Conservation (phyloP, 2,113 vertebrate genomes). For the Typhlomys cinereus region DNA sequence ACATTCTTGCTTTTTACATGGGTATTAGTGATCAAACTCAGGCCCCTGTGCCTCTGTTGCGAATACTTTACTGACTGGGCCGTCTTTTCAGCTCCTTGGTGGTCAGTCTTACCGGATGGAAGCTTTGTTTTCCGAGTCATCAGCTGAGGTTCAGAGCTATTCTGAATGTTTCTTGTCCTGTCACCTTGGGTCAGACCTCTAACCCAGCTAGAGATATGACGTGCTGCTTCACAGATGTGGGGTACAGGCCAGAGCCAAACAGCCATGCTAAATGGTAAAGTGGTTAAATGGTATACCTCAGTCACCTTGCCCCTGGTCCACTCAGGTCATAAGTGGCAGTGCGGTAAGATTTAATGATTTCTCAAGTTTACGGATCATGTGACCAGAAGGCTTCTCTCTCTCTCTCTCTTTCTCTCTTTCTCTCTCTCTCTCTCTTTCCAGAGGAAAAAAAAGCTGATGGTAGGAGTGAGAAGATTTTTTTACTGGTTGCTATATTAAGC, state of each 20-base stretch:
- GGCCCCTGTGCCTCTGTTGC: not conserved
- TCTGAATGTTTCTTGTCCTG: not conserved
- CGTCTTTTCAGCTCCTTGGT: too few relatives aligned
- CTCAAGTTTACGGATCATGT: not conserved
- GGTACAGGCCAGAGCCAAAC: not conserved
- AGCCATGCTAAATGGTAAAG: not conserved
- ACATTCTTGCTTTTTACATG: not conserved
- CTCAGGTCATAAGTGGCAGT: not conserved
- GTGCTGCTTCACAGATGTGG: not conserved
- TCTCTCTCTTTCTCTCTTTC: too few relatives aligned
- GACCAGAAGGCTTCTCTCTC: not conserved
- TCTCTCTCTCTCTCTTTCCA: slow-evolving; percentile 10
- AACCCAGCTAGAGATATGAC: too few relatives aligned
- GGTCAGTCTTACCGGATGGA: not conserved
- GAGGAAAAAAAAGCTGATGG: not conserved
- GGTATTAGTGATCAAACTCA: not conserved
- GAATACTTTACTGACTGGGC: too few relatives aligned
- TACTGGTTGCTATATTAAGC: slow-evolving; percentile 59
- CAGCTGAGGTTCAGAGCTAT: not conserved
- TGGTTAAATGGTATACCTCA: not conserved
- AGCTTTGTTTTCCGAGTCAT: not conserved
- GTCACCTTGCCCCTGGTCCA: not conserved
- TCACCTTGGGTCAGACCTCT: not conserved
- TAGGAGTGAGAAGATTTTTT: not conserved
- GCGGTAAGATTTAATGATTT: not conserved